Base-by-base conservation (phyloP, 2,113 vertebrate species). In the Elachura formosa region DNA sequence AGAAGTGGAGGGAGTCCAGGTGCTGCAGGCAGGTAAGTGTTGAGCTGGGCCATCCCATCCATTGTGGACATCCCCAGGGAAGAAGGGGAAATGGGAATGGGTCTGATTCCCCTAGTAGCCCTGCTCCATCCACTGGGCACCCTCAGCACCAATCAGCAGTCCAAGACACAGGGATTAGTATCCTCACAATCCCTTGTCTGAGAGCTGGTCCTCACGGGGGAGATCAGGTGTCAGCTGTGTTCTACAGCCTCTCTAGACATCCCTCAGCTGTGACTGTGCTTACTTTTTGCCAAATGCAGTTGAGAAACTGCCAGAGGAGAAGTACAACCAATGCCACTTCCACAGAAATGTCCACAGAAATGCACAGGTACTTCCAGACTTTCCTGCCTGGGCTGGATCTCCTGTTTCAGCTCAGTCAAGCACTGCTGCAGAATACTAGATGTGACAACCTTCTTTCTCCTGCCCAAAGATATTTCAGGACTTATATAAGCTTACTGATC, bases 271-370 rank as follows among this genome's bases (percentile, higher is more conserved):
- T 40, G n/a, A 54, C 48, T 54, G 10, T 38, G 8, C 29, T 62
- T 54, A 24, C 10, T 38, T 71, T 87, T 55, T 87, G 12, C 9
- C 24, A 62, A 38, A 54, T 71, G 16, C n/a, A 69, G 55, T 5
- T 55, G 16, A 45, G 11, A 29, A 55, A 48, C 16, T 29, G 10
- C 13, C 64, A 52, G 10, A 87, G 17, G 26, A 41, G n/a, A n/a
- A n/a, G 13, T 20, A 46, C 7, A 17, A 4, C 5, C 29, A 29
- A 11, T 5, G 2, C 13, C 6, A 6, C 15, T 55, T n/a, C n/a
- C n/a, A n/a, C n/a, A n/a, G n/a, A n/a, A n/a, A n/a, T n/a, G n/a
- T n/a, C 11, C 9, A 14, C 16, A 55, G n/a, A 63, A 10, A 8
- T 29, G 31, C 20, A 48, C 48, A 87, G 84, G 84, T 87, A 55